Evolutionary conservation across 2,113 vertebrate species (phyloP), one percentile per base, ranked within the genome.

Genomic region (Bubalus kerabau): DNA sequence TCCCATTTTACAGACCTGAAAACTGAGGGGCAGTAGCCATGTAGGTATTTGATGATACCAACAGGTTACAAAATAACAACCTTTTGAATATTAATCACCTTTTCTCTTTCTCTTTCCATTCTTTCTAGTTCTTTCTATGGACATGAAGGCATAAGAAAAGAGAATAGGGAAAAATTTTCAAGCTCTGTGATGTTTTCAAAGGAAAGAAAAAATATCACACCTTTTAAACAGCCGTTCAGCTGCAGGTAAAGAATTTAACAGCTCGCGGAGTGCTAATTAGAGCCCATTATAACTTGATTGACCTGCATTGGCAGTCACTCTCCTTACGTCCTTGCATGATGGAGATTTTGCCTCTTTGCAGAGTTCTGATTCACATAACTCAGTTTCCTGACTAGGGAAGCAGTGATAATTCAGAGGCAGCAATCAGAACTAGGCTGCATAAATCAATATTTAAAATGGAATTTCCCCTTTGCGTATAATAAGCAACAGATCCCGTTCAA

Each of bases 181-280:
- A 94, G 95, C 93, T 97, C 95, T 98, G 93, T 98, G 98, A 98
- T 98, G 97, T 98, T 98, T 98, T 98, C 97, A 98, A 98, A 98
- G 96, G 95, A 94, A 96, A 96, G 92, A 76, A 97, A 97, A 96
- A 87, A 97, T 71, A 98, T 98, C 98, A 98, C 98, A 98, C 98
- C 98, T 97, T 98, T 98, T 97, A 78, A 98, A 97, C 97, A 98
- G 97, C 92, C 60, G 3, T 97, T 97, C 96, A 97, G 95, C 95
- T 97, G 87, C 98, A 98, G 97, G 98, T 98, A 97, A 98, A 98
- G 97, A 96, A 98, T 98, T 97, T 98, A 98, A 97, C 98, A 98
- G 98, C 98, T 98, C 92, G 93, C 0, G 4, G 97, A 98, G 98
- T 98, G 98, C 97, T 98, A 98, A 98, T 98, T 98, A 98, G 97